Conservation (phyloP, 2,888 invertebrate genomes). For the Thera obeliscata region DNA sequence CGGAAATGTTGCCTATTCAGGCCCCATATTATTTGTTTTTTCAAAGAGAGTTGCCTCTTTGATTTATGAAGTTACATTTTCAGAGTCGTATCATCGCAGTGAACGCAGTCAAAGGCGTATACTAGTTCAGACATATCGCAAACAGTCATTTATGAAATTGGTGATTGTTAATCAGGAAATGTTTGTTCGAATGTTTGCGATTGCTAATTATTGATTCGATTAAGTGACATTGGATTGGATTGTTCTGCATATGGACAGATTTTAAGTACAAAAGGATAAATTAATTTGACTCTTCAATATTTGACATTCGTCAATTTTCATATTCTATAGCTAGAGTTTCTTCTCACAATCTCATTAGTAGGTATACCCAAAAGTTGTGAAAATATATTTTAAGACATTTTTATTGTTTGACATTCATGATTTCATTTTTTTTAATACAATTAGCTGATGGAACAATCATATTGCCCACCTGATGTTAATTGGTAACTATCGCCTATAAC, state of each 20-base stretch:
- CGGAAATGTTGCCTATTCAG: no score
- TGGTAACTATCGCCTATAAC: no score
- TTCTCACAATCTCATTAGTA: no score
- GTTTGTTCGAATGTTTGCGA: conserved; percentile 31
- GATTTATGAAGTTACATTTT: no score
- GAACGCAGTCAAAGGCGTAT: background rate
- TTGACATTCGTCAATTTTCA: conserved; percentile 5
- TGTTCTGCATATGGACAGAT: conserved; percentile 27
- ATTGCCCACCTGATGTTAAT: no score
- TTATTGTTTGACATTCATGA: no score
- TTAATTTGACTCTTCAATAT: conserved; percentile 26
- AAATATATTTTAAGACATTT: no score
- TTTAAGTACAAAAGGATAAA: conserved; percentile 14
- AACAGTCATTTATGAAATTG: conserved; percentile 41
- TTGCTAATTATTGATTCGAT: conserved; percentile 43
- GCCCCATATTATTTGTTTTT: no score
- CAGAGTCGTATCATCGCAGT: background rate
- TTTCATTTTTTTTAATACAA: no score
- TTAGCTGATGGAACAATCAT: no score
- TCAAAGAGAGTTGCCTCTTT: no score
- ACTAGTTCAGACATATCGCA: conserved; percentile 37
- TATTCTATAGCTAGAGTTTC: background rate
- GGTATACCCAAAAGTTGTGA: no score
- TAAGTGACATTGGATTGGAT: conserved; percentile 39
- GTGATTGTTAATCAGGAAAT: conserved; percentile 38